phyloP scores from a whole-genome alignment of 2,888 invertebrate species.

The Thera obeliscata region DNA sequence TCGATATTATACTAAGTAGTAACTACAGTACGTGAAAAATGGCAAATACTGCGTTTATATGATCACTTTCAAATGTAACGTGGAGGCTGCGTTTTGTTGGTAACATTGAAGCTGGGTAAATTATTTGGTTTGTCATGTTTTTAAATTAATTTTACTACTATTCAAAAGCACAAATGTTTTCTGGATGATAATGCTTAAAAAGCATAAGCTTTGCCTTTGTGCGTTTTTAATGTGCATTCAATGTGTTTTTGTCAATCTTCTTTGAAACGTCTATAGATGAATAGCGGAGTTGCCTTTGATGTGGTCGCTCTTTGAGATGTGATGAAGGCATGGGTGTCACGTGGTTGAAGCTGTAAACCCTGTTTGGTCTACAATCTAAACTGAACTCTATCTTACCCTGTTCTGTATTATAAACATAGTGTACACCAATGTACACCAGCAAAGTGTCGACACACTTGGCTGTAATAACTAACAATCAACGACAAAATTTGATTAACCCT shows the following conservation, averaged over 20 bases:
- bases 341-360: not conserved
- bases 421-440: no score
- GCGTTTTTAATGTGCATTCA: not conserved
- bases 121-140: not conserved
- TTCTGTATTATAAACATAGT: no score
- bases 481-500: no score
- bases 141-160: not conserved
- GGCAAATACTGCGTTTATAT: not conserved
- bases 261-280: not conserved
- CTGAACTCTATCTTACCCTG: not conserved
- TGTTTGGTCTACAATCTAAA: not conserved
- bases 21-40: not conserved
- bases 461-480: no score
- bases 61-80: not conserved
- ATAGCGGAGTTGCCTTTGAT: not conserved
- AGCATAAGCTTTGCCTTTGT: not conserved
- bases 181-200: not conserved
- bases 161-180: not conserved
- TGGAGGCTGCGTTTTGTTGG: conserved; percentile 19
- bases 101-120: conserved; percentile 12
- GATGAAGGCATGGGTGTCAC: conserved; percentile 1
- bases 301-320: not conserved
- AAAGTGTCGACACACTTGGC: no score
- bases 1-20: not conserved
- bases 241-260: not conserved